Conservation (phyloP, 2,888 invertebrate genomes). For the Lasius platythorax region DNA sequence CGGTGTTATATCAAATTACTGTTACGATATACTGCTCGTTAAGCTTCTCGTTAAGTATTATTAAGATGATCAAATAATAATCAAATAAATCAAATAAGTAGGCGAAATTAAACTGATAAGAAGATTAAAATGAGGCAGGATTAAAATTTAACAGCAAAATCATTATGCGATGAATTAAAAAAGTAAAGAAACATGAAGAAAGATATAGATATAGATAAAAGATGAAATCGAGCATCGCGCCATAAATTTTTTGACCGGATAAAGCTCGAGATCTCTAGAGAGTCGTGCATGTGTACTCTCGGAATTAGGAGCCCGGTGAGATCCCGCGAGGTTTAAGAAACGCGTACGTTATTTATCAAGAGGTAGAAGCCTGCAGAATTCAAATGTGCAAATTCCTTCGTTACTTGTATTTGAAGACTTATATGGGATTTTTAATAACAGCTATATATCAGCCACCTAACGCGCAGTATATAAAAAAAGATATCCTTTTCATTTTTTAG, state of each 20-base stretch:
- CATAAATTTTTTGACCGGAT: constrained; percentile 31
- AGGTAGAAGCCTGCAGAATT: constrained; percentile 21
- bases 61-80: neutral
- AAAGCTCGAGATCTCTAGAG: constrained; percentile 40
- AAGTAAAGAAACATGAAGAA: neutral
- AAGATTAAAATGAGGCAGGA: neutral
- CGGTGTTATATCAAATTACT: neutral
- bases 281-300: constrained; percentile 43
- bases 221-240: constrained; percentile 4
- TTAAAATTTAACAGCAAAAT: neutral
- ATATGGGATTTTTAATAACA: neutral
- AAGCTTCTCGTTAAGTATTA: neutral
- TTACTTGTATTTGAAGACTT: constrained; percentile 1
- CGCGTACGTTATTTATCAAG: constrained; percentile 42
- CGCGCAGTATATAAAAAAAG: neutral
- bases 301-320: constrained; percentile 27
- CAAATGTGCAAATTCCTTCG: constrained; percentile 16
- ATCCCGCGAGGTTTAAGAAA: constrained; percentile 38
- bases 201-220: constrained; percentile 19
- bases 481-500: neutral
- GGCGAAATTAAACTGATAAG: neutral
- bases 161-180: neutral
- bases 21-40: neutral
- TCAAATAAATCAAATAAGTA: neutral
- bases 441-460: neutral